Evolutionary conservation across 1,140 invertebrate genomes (phyloP).

Genomic region (Uloborus diversus): DNA sequence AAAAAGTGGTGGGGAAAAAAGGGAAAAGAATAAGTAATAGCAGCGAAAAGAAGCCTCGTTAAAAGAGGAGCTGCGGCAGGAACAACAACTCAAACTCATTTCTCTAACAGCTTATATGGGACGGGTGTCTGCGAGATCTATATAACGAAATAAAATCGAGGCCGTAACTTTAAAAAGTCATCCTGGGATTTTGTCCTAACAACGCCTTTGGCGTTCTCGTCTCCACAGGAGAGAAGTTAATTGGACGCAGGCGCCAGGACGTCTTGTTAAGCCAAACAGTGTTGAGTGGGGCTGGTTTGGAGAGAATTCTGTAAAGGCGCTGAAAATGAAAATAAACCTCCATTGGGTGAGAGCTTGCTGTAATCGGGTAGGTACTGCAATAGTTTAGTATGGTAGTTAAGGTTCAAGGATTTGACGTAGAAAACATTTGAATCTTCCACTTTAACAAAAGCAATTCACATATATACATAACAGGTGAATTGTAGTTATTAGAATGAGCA

Average conservation of each 20-base stretch:
- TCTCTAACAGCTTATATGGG: conserved; percentile 38
- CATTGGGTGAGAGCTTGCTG: neutral
- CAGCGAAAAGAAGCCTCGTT: neutral
- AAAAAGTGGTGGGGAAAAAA: too few species aligned
- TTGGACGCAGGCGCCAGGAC: conserved; percentile 30
- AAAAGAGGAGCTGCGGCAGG: neutral
- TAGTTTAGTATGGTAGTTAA: too few species aligned
- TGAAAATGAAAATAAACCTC: too few species aligned
- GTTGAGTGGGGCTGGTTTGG: too few species aligned
- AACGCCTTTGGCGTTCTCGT: neutral
- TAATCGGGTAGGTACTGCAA: too few species aligned
- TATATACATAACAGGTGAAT: too few species aligned
- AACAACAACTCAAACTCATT: conserved; percentile 8
- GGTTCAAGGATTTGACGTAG: too few species aligned
- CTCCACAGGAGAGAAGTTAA: conserved; percentile 35
- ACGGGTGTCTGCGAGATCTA: conserved; percentile 14
- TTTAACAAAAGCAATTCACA: too few species aligned
- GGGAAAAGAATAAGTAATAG: too few species aligned
- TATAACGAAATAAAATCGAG: conserved; percentile 39
- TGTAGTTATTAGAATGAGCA: too few species aligned
- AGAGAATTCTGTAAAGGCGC: too few species aligned
- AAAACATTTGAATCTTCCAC: too few species aligned
- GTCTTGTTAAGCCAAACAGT: neutral
- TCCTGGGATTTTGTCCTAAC: conserved; percentile 5
- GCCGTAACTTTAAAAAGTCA: conserved; percentile 47